Base-by-base conservation (phyloP, 2,888 invertebrate species). In the Gerris lacustris region DNA sequence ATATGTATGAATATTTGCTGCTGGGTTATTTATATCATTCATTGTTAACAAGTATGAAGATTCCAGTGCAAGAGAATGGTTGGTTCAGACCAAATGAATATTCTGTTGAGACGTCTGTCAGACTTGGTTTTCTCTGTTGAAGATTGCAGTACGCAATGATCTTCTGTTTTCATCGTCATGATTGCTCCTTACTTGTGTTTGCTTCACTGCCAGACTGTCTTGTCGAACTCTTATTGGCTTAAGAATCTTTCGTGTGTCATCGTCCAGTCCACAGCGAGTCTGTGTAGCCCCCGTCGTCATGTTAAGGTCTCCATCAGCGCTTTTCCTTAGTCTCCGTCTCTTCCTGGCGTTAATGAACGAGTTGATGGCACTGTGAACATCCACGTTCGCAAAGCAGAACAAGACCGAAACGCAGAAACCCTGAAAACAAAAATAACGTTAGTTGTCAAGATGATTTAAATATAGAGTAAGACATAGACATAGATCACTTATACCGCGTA, bases 331-430 rank as follows among this genome's bases (percentile, higher is more conserved):
- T 64, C 17, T n/a, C 17, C 31, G 9, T 64, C 64, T n/a, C 17
- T 64, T 64, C 18, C 64, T 9, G 9, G 18, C 7, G 9, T 64
- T 64, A 18, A 64, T 18, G 31, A 64, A 64, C 2, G 64, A 64
- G 17, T 76, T 76, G 70, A 77, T 76, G 11, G 77, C 77, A 47
- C 75, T 72, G 71, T 77, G 77, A 6, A 96, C 96, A 87, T 96
- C 96, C 75, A 94, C 94, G 80, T 96, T 96, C 83, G 91, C 94
- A 85, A 96, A 95, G 81, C 94, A 94, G 83, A 93, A 94, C 69
- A 96, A 86, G 74, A 92, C 87, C 55, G 95, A 92, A 69, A 96
- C 95, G 80, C 92, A 93, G 73, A 95, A 86, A 73, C 96, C 96
- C 91, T 96, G 88, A 1, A 82, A 83, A 82, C 81, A 79, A 45